phyloP scores from a whole-genome alignment of 2,113 vertebrate genomes.

The Elanoides forficatus region DNA sequence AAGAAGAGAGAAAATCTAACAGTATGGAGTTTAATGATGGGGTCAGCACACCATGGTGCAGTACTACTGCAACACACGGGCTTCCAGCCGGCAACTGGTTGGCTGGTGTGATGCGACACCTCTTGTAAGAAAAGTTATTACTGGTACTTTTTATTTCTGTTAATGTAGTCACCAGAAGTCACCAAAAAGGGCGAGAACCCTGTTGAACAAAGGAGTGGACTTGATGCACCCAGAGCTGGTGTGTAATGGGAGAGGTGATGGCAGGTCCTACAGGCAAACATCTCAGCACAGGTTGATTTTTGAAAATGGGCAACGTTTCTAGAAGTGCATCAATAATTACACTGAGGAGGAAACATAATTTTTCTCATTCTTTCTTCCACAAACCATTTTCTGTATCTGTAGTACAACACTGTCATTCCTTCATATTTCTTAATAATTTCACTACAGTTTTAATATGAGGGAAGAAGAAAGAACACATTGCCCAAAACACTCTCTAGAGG shows the following conservation, averaged over 20 bases:
- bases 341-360: fast-evolving
- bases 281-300: background rate
- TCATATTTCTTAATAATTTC: background rate
- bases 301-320: fast-evolving
- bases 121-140: fast-evolving
- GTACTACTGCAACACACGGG: fast-evolving
- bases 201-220: fast-evolving
- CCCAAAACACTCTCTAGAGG: background rate
- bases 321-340: fast-evolving
- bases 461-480: background rate
- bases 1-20: background rate
- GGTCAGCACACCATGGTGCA: fast-evolving
- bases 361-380: background rate
- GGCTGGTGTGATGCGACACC: fast-evolving
- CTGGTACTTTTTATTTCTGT: too few relatives aligned
- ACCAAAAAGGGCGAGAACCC: background rate
- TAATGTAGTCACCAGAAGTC: fast-evolving
- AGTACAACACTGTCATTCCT: background rate
- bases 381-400: background rate
- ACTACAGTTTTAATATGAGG: fast-evolving
- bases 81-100: background rate
- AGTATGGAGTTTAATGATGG: fast-evolving
- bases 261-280: fast-evolving
- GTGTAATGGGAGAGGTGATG: background rate
- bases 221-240: background rate